Evolutionary conservation across 30 jellyfish, hydroid and myxozoan species (phyloP), one percentile per base, ranked within the genome.

Genomic region (Aurelia coerulea): DNA sequence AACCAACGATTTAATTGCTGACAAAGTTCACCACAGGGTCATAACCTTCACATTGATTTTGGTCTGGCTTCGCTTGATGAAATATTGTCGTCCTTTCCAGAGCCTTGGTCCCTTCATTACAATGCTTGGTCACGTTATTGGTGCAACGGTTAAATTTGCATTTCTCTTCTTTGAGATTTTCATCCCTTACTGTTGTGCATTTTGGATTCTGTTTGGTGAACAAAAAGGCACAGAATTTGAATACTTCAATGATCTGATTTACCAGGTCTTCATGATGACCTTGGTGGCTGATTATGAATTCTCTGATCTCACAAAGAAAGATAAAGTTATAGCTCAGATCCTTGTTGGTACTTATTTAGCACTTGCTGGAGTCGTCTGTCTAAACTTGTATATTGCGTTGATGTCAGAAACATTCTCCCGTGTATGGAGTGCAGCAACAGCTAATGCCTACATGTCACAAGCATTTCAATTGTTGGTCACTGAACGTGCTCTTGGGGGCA

Each of bases 151-250:
- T 65, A 90, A 95, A 87, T 90, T 95, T 76, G 98, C 96, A 2
- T 95, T 90, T 68, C 88, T 95, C 90, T 95, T 95, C 71, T 87
- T 95, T 50, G 99, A 90, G 77, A 53, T 95, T 81, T 95, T 90
- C 90, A 91, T 95, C 65, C 99, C 99, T 10, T 95, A 89, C 79
- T 77, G 87, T 65, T 97, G 96, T 70, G 97, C 98, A 6, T 90
- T 95, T 72, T 95, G 99, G 99, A 90, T 95, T 39, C 41, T 95
- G 50, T 95, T 95, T 84, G 99, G 99, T 65, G 99, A 93, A 6
- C 46, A 39, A 52, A 53, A 18, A 37, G 86, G 87, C 74, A 92
- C 90, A 14, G 86, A 70, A 34, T 68, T 66, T 68, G 39, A 81
- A 13, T 8, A 51, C 29, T 73, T 85, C 17, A 49, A 69, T 69